Conservation (phyloP, 2,888 invertebrate genomes). For the Brachyptera putata region DNA sequence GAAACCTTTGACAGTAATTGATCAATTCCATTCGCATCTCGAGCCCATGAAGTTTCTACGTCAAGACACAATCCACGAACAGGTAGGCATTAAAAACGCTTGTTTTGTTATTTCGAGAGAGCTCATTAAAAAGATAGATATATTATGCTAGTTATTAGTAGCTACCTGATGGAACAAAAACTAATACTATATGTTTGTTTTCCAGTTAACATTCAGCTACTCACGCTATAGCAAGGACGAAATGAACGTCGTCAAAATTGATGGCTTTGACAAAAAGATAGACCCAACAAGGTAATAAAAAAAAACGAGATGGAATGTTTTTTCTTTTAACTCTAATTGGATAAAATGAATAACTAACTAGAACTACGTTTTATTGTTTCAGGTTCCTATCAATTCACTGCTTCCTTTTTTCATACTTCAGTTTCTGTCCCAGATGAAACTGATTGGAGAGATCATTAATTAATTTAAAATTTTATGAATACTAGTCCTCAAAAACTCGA, state of each 20-base stretch:
- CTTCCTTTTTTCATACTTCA: conserved; percentile 78
- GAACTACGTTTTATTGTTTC: conserved; percentile 45
- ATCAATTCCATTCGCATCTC: conserved; percentile 91
- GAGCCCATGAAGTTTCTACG: conserved; percentile 87
- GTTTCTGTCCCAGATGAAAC: conserved; percentile 64
- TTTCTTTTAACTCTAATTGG: conserved; percentile 30
- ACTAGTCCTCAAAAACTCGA: conserved; percentile 12
- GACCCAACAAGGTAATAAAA: conserved; percentile 73
- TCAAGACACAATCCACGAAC: conserved; percentile 73
- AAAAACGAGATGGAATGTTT: conserved; percentile 28
- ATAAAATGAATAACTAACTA: background rate
- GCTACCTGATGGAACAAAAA: too few relatives aligned
- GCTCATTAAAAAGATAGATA: too few relatives aligned
- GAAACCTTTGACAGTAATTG: conserved; percentile 79
- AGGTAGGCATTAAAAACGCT: conserved; percentile 50
- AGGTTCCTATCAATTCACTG: conserved; percentile 88
- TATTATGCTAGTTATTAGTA: too few relatives aligned
- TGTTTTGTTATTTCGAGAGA: too few relatives aligned
- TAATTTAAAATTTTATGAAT: background rate
- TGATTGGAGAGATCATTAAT: background rate
- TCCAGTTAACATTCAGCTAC: conserved; percentile 84
- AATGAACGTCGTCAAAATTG: conserved; percentile 81
- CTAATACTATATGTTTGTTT: conserved; percentile 36
- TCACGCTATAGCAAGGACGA: conserved; percentile 68
- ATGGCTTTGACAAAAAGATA: conserved; percentile 72